phyloP scores from a whole-genome alignment of 1,140 invertebrate species.

The Scaptomyza pallida region DNA sequence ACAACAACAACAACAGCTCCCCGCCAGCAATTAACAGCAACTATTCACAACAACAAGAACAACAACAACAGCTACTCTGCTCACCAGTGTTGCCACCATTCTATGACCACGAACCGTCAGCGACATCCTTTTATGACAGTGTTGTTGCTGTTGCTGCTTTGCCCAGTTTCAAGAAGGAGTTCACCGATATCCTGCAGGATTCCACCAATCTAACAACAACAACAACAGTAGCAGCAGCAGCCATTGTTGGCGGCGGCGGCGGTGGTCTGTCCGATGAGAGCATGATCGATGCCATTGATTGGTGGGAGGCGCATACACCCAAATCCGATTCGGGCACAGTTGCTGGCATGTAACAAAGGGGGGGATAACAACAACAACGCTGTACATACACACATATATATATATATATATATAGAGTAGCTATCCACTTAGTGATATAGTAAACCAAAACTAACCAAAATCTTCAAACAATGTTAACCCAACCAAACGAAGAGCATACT shows the following conservation, averaged over 20 bases:
- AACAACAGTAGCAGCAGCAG: not conserved
- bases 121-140: slow-evolving; percentile 66
- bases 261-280: slow-evolving; percentile 80
- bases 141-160: slow-evolving; percentile 62
- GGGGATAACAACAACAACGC: too few species aligned
- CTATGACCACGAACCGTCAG: slow-evolving; percentile 63
- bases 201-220: slow-evolving; percentile 11
- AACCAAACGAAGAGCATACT: not conserved
- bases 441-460: slow-evolving; percentile 45
- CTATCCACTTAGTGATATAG: slow-evolving; percentile 57
- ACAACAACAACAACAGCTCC: slow-evolving; percentile 29
- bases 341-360: slow-evolving; percentile 30
- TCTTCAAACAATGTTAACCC: not conserved
- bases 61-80: slow-evolving; percentile 47
- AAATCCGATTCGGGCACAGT: slow-evolving; percentile 67
- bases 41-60: slow-evolving; percentile 38
- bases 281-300: slow-evolving; percentile 84
- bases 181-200: slow-evolving; percentile 81
- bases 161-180: slow-evolving; percentile 78
- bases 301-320: slow-evolving; percentile 85
- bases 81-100: slow-evolving; percentile 63
- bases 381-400: too few species aligned
- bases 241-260: slow-evolving; percentile 22
- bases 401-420: slow-evolving; percentile 30
- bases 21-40: slow-evolving; percentile 35